A percentile compares a stretch with the other conserved stretches of the same genome.
These are phyloP conservation scores for Pentamera pediparva DNA, from an alignment of 53 echinoderm and acorn worm genomes.

Conservation along the genomic window DNA sequence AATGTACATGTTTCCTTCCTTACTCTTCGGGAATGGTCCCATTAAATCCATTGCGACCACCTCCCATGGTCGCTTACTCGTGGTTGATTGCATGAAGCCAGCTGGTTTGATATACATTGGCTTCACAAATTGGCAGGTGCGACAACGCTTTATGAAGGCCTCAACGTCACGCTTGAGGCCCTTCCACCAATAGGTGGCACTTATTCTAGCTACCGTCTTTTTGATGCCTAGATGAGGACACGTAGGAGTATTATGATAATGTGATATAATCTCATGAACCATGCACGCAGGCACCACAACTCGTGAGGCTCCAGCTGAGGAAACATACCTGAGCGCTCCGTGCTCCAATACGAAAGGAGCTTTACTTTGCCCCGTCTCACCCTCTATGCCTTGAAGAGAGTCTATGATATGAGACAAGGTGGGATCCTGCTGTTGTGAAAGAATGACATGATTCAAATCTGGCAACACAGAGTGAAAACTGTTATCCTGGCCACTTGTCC, in stretches of 20 bases:
- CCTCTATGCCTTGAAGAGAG: neutral
- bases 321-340: neutral
- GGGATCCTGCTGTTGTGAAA: neutral
- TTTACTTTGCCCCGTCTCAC: too few species aligned
- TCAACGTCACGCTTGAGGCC: neutral
- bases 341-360: neutral
- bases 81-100: conserved; percentile 31
- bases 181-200: conserved; percentile 17
- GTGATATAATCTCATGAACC: conserved; percentile 1
- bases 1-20: conserved; percentile 34
- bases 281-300: neutral
- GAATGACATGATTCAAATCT: neutral
- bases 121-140: conserved; percentile 28
- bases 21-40: conserved; percentile 37
- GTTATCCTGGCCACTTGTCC: neutral
- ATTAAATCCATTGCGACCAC: conserved; percentile 42
- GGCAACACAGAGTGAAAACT: neutral
- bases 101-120: conserved; percentile 43
- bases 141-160: conserved; percentile 16
- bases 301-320: neutral
- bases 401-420: neutral
- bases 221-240: conserved; percentile 11
- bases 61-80: conserved; percentile 37
- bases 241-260: conserved; percentile 7
- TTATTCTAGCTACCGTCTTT: conserved; percentile 2